Evolutionary conservation across 2,888 invertebrate species (phyloP), one percentile per base, ranked within the genome.

Genomic region (Drosophila anomelani): DNA sequence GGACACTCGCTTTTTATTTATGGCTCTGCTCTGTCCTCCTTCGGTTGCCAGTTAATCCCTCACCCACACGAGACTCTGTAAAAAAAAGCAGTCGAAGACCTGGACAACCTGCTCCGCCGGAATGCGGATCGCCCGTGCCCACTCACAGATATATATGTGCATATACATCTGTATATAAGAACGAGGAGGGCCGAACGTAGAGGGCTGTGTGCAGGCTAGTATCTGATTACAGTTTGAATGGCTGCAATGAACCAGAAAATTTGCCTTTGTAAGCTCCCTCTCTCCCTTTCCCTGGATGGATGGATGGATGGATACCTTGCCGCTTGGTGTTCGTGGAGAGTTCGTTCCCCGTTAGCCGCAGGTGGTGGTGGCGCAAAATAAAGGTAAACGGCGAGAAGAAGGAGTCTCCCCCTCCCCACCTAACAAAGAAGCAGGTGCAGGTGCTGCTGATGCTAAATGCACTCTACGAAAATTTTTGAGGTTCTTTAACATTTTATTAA

Each of bases 241-340:
- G 81, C 68, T 84, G 81, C 88, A 85, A 88, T 88, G 88, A 86
- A 85, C 88, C 87, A 85, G 88, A 88, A 85, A 88, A 85, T 86
- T 76, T 77, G 76, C 87, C 74, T 81, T 81, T 81, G 85, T 59
- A 59, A 34, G 34, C 61, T 12, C 15, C 26, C 10, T 15, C 15
- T 20, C 20, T 6, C 43, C 20, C 43, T 20, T 12, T 20, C 20
- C 43, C 43, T 20, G 43, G 20, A 43, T 43, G 43, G 20, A 29
- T 29, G 29, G 29, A 8, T 29, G 29, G 47, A n/a, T 54, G 39
- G 56, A 15, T 44, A 44, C 59, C 43, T 23, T 44, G 34, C 51
- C 51, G 15, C 17, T 13, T 13, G 23, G 34, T 36, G 34, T 26
- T 34, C 32, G 59, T 26, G 34, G n/a, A 8, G 41, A 29, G 66